Conservation (phyloP, 2,888 invertebrate genomes). For the Macrostomum cliftonense region DNA sequence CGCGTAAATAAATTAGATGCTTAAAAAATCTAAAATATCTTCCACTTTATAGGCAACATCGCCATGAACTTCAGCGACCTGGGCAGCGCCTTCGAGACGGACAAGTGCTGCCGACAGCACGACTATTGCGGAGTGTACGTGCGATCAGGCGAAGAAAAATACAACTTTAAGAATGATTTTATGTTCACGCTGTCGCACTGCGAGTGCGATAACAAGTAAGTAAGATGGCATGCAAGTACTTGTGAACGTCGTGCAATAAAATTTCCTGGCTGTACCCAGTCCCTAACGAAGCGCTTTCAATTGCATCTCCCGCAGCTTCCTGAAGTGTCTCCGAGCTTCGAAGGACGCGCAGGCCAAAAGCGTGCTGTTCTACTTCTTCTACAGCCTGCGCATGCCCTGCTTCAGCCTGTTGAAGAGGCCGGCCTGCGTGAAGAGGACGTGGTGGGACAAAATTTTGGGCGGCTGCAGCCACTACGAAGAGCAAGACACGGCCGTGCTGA, state of each 20-base stretch:
- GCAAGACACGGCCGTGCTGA: constrained; percentile 21
- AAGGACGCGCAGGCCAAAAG: constrained; percentile 45
- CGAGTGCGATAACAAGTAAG: constrained; percentile 18
- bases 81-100: constrained; percentile 15
- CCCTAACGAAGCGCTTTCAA: too few relatives aligned
- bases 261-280: too few relatives aligned
- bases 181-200: constrained; percentile 17
- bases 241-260: too few relatives aligned
- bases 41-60: constrained; percentile 16
- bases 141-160: constrained; percentile 14
- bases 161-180: constrained; percentile 16
- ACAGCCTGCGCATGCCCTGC: constrained; percentile 78
- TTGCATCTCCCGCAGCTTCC: constrained; percentile 56
- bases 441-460: constrained; percentile 48
- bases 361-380: constrained; percentile 76
- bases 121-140: constrained; percentile 18
- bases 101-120: constrained; percentile 19
- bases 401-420: constrained; percentile 62
- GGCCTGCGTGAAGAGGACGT: constrained; percentile 54
- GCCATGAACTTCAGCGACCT: constrained; percentile 16
- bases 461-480: constrained; percentile 43
- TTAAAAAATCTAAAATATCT: too few relatives aligned
- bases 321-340: constrained; percentile 71
- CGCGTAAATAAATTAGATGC: too few relatives aligned
- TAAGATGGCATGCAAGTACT: too few relatives aligned